Percentiles rank a stretch among this genome's conserved stretches.
phyloP scores from a whole-genome alignment of 2,113 vertebrate species.

The Corythornis vintsioides region DNA sequence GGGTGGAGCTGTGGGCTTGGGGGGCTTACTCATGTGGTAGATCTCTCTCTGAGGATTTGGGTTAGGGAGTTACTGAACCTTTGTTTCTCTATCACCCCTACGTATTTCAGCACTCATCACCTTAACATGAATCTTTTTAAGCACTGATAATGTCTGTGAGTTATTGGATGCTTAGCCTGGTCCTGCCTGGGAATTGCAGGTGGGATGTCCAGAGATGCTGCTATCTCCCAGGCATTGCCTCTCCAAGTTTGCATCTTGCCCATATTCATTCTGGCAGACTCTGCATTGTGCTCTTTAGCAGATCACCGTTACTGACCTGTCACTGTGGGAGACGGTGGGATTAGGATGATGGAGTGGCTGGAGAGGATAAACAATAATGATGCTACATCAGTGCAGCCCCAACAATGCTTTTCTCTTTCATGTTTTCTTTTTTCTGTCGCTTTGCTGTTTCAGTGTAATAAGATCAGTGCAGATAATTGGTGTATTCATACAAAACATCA shows the following conservation, averaged over 20 bases:
- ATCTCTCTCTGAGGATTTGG: background rate
- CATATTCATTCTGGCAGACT: background rate
- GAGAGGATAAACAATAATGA: constrained; percentile 25
- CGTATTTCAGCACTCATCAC: background rate
- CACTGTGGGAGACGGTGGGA: background rate
- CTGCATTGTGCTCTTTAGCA: background rate
- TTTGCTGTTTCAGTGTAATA: constrained; percentile 29
- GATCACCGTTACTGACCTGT: background rate
- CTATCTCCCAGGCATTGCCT: fast-evolving
- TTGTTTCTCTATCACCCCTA: background rate
- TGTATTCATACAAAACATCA: background rate
- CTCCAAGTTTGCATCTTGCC: background rate
- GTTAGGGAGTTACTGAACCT: background rate
- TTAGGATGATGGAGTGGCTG: constrained; percentile 39
- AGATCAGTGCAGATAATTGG: constrained; percentile 56
- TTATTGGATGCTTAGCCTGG: background rate
- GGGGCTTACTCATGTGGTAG: background rate
- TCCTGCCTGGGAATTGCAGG: background rate
- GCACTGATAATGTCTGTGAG: background rate
- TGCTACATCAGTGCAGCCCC: background rate
- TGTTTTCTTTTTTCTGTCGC: background rate
- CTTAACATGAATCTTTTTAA: background rate
- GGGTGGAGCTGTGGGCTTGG: background rate
- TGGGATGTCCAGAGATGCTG: background rate
- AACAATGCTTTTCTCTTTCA: background rate